Percentiles rank a stretch among this genome's conserved stretches.
Evolutionary conservation across 2,113 vertebrate species (phyloP).

Genomic region (Paradoxurus hermaphroditus): DNA sequence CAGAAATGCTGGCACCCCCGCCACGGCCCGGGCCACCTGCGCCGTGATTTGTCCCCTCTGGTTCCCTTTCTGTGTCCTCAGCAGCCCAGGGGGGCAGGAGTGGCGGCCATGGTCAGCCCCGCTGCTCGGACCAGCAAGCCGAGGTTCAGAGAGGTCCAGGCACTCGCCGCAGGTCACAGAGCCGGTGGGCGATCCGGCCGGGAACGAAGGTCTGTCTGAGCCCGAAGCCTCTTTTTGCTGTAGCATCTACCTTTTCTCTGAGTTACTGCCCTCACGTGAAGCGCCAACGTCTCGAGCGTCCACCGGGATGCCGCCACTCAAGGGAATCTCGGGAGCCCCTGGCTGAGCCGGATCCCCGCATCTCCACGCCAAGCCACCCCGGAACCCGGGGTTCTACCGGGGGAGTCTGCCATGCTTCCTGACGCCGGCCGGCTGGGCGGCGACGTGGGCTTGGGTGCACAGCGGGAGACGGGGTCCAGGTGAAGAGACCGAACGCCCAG

Average conservation of each 20-base stretch:
- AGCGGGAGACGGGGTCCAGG: neutral
- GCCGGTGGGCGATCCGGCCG: neutral
- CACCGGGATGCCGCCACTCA: neutral
- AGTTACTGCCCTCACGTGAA: accelerated
- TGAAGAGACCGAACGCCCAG: neutral
- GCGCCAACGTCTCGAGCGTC: neutral
- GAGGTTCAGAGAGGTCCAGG: neutral
- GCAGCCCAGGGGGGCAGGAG: neutral
- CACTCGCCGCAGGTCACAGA: neutral
- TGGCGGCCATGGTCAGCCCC: accelerated
- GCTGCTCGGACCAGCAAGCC: neutral
- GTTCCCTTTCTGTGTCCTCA: neutral
- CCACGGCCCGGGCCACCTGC: neutral
- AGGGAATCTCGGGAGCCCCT: accelerated
- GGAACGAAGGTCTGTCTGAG: neutral
- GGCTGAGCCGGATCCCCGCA: neutral
- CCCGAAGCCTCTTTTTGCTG: neutral
- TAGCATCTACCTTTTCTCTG: neutral
- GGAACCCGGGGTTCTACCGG: neutral
- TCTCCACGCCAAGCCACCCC: accelerated
- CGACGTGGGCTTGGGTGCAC: accelerated
- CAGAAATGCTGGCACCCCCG: neutral
- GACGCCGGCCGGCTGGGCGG: accelerated
- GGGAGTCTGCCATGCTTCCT: accelerated
- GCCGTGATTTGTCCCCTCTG: neutral